Evolutionary conservation across 2,888 invertebrate species (phyloP).

Genomic region (Habrosyne pyritoides): DNA sequence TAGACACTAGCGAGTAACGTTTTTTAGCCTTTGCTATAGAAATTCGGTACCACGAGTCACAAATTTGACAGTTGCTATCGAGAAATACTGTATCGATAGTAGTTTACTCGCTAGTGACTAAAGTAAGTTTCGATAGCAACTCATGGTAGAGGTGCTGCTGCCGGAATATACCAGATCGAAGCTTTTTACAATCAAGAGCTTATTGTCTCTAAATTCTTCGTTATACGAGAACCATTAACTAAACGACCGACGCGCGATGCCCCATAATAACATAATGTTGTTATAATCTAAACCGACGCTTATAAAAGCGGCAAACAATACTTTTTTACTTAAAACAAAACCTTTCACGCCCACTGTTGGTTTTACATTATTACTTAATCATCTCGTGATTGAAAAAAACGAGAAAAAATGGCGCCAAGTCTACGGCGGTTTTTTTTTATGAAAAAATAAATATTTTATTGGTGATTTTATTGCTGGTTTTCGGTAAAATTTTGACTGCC

Average conservation of each 20-base stretch:
- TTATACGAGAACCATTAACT: background rate
- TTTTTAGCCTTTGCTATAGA: too few relatives aligned
- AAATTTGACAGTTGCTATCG: too few relatives aligned
- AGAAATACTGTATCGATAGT: too few relatives aligned
- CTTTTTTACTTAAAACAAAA: conserved; percentile 47
- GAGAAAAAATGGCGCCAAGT: conserved; percentile 61
- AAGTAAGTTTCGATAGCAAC: too few relatives aligned
- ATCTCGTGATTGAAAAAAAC: conserved; percentile 44
- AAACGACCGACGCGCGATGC: background rate
- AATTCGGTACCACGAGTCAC: too few relatives aligned
- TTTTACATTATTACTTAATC: conserved; percentile 76
- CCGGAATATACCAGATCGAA: too few relatives aligned
- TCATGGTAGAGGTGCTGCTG: too few relatives aligned
- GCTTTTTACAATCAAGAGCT: too few relatives aligned
- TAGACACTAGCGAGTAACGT: too few relatives aligned
- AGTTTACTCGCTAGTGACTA: too few relatives aligned
- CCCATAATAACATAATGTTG: conserved; percentile 39
- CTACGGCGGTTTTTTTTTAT: conserved; percentile 44
- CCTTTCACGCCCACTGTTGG: conserved; percentile 73
- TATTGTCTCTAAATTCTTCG: background rate
- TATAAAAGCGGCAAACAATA: conserved; percentile 42
- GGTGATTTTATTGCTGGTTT: conserved; percentile 47
- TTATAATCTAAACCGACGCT: conserved; percentile 14
- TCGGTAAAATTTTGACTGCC: conserved; percentile 40
- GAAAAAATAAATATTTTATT: conserved; percentile 49